Conservation (phyloP, 2,888 invertebrate species). For the Caenorhabditis becei region DNA sequence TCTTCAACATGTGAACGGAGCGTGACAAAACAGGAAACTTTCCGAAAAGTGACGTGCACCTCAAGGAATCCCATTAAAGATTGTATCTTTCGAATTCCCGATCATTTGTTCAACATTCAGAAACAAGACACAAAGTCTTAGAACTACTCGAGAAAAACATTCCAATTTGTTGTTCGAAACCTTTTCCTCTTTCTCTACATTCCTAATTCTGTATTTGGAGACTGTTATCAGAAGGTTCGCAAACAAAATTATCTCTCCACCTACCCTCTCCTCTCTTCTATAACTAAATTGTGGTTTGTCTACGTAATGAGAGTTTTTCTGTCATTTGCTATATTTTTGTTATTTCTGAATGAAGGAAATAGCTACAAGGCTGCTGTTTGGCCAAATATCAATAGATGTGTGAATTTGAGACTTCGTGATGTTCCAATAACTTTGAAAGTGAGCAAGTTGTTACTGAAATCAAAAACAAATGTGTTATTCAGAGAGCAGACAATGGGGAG, state of each 20-base stretch:
- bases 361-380: too few species aligned
- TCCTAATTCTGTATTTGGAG: too few species aligned
- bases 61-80: too few species aligned
- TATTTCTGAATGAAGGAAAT: neutral
- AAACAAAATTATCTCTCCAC: neutral
- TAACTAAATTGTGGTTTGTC: neutral
- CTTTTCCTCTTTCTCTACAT: neutral
- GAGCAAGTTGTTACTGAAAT: neutral
- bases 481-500: slow-evolving; percentile 13
- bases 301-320: neutral
- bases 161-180: neutral
- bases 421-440: slow-evolving; percentile 10
- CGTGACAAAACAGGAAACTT: too few species aligned
- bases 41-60: too few species aligned
- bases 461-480: neutral
- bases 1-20: too few species aligned
- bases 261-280: neutral
- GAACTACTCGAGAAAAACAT: neutral
- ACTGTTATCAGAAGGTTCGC: neutral
- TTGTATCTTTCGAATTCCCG: too few species aligned
- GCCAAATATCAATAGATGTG: neutral
- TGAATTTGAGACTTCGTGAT: neutral
- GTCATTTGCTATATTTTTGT: neutral
- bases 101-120: too few species aligned
- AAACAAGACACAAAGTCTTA: neutral